Evolutionary conservation across 1,140 invertebrate species (phyloP).

Genomic region (Eciton burchellii): DNA sequence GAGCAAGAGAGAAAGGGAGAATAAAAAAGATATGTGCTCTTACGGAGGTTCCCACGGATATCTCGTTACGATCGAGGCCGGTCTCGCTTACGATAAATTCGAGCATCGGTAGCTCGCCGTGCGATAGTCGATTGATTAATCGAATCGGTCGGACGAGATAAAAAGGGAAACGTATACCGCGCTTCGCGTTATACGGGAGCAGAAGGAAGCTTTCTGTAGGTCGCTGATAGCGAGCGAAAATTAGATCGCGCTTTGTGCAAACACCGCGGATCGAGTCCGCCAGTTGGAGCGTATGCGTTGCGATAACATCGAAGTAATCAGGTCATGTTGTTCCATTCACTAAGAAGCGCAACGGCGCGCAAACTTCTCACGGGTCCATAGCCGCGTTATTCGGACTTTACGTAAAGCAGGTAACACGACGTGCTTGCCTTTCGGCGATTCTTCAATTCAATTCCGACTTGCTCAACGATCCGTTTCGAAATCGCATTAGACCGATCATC

Average conservation of each 20-base stretch:
- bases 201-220: background rate
- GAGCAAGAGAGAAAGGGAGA: no score
- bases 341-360: constrained; percentile 44
- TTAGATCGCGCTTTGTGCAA: constrained; percentile 60
- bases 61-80: background rate
- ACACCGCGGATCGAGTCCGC: background rate
- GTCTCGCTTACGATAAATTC: constrained; percentile 6
- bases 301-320: constrained; percentile 63
- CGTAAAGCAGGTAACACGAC: constrained; percentile 41
- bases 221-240: constrained; percentile 64
- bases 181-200: constrained; percentile 19
- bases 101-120: background rate
- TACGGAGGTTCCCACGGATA: background rate
- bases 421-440: constrained; percentile 22
- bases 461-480: constrained; percentile 16
- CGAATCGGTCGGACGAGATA: no score
- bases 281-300: constrained; percentile 48
- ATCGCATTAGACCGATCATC: background rate
- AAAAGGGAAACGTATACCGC: background rate
- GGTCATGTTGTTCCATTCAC: constrained; percentile 63
- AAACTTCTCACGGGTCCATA: constrained; percentile 44
- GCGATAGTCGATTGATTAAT: no score
- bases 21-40: constrained; percentile 22
- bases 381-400: constrained; percentile 46
- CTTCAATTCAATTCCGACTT: constrained; percentile 32